Base-by-base conservation (phyloP, 2,797 vertebrate genomes). In the Sitta carolinensis region DNA sequence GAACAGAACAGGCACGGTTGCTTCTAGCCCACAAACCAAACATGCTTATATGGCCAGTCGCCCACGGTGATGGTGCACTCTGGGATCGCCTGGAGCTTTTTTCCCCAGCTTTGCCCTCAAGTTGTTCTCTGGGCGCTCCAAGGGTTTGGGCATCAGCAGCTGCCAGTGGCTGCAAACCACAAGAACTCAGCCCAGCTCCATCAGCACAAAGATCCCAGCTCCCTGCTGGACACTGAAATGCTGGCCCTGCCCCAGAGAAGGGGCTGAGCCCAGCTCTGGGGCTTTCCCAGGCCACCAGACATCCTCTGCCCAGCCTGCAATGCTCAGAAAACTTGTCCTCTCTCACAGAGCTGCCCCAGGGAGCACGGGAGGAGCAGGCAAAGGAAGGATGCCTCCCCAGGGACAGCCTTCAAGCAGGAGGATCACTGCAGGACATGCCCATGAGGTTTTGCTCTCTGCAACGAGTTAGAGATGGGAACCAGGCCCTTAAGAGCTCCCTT, bases 21-120 rank as follows among this genome's bases (percentile, higher is more conserved):
- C 36, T 93, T 70, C 84, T 63, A 90, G 61, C 64, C 84, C 68
- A 51, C 89, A 82, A 84, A 89, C 30, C 54, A 68, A 92, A 51
- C 2, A 4, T 8, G 73, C 7, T 4, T 17, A 30, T 6, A 22
- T 0, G 4, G 68, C 62, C 42, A 30, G 51, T 61, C 47, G 1
- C 66, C 64, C 88, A 82, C 29, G 13, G 64, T 0, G 2, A 54
- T 9, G 45, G 1, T 21, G 29, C 27, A 7, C 51, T 76, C 48
- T 45, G 34, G 48, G 27, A 82, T 62, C 0, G 0, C 70, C 59
- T 42, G 67, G 13, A 62, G 77, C 8, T 42, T 58, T 58, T 61
- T 13, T 58, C 4, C 67, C 67, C 74, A 90, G 51, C 25, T 87
- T 74, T 67, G 55, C 34, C 63, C 55, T 47, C 30, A 23, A 1